Evolutionary conservation across 1,140 invertebrate species (phyloP).

Genomic region (Zaprionus gabonicus): DNA sequence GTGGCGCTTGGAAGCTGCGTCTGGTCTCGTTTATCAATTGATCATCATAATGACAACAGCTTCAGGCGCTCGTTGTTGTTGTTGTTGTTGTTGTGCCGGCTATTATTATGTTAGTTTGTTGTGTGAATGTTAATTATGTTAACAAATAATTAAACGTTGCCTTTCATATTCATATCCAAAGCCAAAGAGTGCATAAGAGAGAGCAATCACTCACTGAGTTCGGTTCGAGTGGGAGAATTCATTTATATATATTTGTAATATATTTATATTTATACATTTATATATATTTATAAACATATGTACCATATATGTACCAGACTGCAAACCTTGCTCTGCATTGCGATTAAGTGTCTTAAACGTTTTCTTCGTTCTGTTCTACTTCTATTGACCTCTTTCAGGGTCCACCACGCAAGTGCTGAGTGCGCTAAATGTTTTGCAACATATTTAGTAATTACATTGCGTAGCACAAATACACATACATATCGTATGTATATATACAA

Average conservation of each 20-base stretch:
- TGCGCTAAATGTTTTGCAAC: conserved; percentile 35
- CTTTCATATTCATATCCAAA: neutral
- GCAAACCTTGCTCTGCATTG: conserved; percentile 46
- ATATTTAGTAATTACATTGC: conserved; percentile 18
- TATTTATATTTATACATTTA: no score
- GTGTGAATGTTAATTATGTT: conserved; percentile 65
- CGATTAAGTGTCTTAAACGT: conserved; percentile 39
- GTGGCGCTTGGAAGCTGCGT: conserved; percentile 48
- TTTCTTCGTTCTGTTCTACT: conserved; percentile 4
- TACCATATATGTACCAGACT: neutral
- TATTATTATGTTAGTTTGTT: conserved; percentile 46
- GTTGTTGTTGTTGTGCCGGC: conserved; percentile 45
- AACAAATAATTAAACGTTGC: conserved; percentile 13
- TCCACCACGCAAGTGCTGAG: conserved; percentile 4
- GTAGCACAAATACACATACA: neutral
- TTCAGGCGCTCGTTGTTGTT: conserved; percentile 14
- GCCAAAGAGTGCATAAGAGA: no score
- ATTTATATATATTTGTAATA: no score
- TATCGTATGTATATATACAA: neutral
- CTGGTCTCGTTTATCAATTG: conserved; percentile 71
- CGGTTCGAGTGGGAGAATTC: no score
- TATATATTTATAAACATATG: neutral
- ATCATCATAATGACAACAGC: conserved; percentile 55
- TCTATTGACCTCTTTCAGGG: conserved; percentile 41
- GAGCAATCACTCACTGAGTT: no score